Evolutionary conservation across 2,113 vertebrate species (phyloP).

Genomic region (Paradoxurus hermaphroditus): DNA sequence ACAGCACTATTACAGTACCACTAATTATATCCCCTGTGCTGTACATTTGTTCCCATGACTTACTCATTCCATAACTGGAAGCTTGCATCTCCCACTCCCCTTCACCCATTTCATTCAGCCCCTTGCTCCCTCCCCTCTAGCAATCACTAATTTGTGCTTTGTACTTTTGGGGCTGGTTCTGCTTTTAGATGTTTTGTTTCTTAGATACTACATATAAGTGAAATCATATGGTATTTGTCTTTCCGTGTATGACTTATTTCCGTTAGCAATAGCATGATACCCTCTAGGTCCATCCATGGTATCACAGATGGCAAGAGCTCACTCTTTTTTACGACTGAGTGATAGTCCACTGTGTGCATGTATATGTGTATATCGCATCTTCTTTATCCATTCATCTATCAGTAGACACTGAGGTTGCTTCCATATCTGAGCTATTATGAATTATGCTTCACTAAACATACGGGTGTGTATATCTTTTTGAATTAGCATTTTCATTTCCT

Average conservation of each 20-base stretch:
- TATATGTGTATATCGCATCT: not conserved
- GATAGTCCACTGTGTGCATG: not conserved
- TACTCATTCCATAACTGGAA: not conserved
- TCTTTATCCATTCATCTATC: not conserved
- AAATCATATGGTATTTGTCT: not conserved
- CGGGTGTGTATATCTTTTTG: not conserved
- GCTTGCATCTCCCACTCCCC: not conserved
- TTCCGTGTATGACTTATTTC: not conserved
- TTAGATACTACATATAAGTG: not conserved
- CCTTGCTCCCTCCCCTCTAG: accelerated
- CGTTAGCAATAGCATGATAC: not conserved
- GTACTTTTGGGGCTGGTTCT: not conserved
- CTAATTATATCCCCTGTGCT: not conserved
- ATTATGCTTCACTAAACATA: not conserved
- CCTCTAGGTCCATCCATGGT: not conserved
- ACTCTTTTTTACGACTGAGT: not conserved
- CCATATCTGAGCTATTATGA: not conserved
- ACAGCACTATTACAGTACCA: not conserved
- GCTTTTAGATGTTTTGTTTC: not conserved
- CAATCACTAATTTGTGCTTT: not conserved
- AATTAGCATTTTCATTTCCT: not conserved
- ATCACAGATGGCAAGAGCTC: not conserved
- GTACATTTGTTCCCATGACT: not conserved
- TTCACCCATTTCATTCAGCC: not conserved
- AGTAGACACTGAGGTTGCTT: not conserved